phyloP scores from a whole-genome alignment of 2,888 invertebrate genomes.

The Nipponacmea schrenckii region DNA sequence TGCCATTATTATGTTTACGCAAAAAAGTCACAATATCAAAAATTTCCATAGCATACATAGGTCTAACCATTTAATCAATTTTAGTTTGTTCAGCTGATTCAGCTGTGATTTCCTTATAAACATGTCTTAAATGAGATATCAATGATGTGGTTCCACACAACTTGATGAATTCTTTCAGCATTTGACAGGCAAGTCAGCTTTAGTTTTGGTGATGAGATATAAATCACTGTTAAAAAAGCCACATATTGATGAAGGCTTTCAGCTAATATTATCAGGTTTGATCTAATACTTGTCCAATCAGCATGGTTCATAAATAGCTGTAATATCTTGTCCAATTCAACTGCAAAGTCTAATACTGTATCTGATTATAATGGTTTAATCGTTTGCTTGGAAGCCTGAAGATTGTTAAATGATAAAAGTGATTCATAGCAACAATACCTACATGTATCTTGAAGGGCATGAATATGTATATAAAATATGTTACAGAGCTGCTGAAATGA shows the following conservation, averaged over 20 bases:
- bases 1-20: slow-evolving; percentile 8
- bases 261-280: neutral
- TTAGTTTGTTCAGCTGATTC: neutral
- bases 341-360: neutral
- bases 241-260: neutral
- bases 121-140: too few species aligned
- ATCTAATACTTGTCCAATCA: neutral
- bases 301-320: neutral
- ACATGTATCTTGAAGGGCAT: too few species aligned
- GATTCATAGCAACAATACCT: neutral
- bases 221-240: neutral
- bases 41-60: slow-evolving; percentile 8
- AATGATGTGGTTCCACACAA: slow-evolving; percentile 2
- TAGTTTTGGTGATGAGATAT: neutral
- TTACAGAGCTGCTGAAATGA: too few species aligned
- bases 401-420: neutral
- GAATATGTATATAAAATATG: too few species aligned
- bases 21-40: slow-evolving; percentile 5
- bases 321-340: neutral
- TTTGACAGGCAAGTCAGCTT: slow-evolving; percentile 7
- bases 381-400: neutral
- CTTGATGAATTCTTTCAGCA: slow-evolving; percentile 10
- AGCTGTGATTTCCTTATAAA: neutral
- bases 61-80: neutral
- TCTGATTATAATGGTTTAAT: neutral